phyloP scores from a whole-genome alignment of 2,888 invertebrate species.

The Fragum sueziense region DNA sequence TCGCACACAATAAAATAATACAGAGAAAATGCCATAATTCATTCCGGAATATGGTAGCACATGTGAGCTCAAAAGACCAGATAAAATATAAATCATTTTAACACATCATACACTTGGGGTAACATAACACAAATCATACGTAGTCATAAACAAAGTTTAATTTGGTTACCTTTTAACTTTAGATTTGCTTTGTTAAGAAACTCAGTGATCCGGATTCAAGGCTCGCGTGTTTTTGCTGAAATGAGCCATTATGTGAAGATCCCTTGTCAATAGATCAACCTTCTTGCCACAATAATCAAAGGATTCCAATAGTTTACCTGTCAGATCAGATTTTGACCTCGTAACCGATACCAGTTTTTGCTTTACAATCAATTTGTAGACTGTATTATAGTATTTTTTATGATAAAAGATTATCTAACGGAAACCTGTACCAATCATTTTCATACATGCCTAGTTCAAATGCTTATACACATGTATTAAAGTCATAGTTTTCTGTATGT shows the following conservation, averaged over 20 bases:
- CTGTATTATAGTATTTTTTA: too few relatives aligned
- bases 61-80: conserved; percentile 11
- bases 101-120: conserved; percentile 35
- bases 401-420: too few relatives aligned
- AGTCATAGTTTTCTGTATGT: too few relatives aligned
- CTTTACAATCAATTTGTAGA: too few relatives aligned
- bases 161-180: conserved; percentile 60
- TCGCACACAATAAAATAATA: neutral
- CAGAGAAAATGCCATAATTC: neutral
- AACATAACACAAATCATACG: conserved; percentile 31
- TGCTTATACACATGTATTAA: too few relatives aligned
- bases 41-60: neutral
- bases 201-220: conserved; percentile 42
- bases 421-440: too few relatives aligned
- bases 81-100: conserved; percentile 50
- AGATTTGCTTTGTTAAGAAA: conserved; percentile 47
- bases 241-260: conserved; percentile 46
- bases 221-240: conserved; percentile 51
- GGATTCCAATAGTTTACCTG: conserved; percentile 39
- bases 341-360: conserved; percentile 31
- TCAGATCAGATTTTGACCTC: conserved; percentile 47
- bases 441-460: too few relatives aligned
- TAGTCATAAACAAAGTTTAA: conserved; percentile 49
- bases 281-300: conserved; percentile 60
- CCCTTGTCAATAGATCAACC: conserved; percentile 52